Evolutionary conservation across 1,140 invertebrate species (phyloP), one percentile per base, ranked within the genome.

Genomic region (Drosophila grimshawi): DNA sequence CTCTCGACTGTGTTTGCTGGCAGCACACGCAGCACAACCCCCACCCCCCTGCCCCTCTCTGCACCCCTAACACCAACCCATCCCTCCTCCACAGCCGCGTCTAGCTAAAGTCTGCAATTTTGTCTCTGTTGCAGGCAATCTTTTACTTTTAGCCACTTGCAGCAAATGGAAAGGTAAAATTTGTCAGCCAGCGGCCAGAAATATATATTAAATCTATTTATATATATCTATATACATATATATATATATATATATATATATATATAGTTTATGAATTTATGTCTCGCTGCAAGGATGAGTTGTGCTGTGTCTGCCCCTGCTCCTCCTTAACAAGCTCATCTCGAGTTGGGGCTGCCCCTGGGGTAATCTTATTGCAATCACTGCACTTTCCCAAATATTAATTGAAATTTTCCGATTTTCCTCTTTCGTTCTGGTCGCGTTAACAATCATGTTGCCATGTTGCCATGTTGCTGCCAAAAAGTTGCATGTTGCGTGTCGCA

Each of bases 391-490:
- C 60, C 68, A 63, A 70, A 70, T 56, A 64, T 64, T 76, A 76
- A 76, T 76, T 76, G 73, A 76, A 76, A 71, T 71, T 55, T 62
- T 49, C 56, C 32, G 7, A 30, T 64, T 33, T 39, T 39, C 37
- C 7, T 39, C 37, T 39, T 39, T 49, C 52, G 52, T 75, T 70
- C 60, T 70, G 70, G 68, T 63, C 62, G 79, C 55, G 56, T 81
- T 72, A 66, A 72, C 78, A 71, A 76, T 61, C 78, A 60, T 80
- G 78, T 80, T 80, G 39, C 51, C 39, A 43, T 19, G 19, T 19
- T 19, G 19, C 39, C 10, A 43, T n/a, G 39, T n/a, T 43, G 39
- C 39, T 19, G 19, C 19, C 19, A 19, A 19, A n/a, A 48, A 73
- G 76, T 66, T 51, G 77, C 69, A 43, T 51, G 57, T 27, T 29